Conservation (phyloP, 2,888 invertebrate genomes). For the Himalopsyche kuldschensis region DNA sequence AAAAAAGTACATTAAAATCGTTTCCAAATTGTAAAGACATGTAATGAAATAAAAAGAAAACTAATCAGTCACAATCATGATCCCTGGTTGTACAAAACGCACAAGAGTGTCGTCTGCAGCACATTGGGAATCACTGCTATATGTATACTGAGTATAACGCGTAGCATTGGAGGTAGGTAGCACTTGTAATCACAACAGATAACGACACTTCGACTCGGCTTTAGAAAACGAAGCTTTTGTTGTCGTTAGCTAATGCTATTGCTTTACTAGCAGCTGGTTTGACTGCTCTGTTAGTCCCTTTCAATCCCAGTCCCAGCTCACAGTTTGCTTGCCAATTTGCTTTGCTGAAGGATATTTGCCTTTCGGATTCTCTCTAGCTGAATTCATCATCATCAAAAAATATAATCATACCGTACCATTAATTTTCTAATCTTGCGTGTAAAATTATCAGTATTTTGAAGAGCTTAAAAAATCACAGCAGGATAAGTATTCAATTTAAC, state of each 20-base stretch:
- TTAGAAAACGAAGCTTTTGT: slow-evolving; percentile 27
- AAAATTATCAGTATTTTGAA: too few relatives aligned
- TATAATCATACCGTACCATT: too few relatives aligned
- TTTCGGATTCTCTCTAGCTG: not conserved
- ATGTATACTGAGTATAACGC: not conserved
- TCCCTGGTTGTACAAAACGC: too few relatives aligned
- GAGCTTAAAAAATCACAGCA: too few relatives aligned
- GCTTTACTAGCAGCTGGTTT: not conserved
- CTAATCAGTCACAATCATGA: too few relatives aligned
- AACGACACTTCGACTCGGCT: slow-evolving; percentile 22
- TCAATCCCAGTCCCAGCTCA: not conserved
- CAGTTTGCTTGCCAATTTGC: not conserved
- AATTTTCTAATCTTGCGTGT: too few relatives aligned
- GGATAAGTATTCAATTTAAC: too few relatives aligned
- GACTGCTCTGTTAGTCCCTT: not conserved
- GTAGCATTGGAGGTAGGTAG: not conserved
- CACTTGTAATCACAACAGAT: slow-evolving; percentile 24
- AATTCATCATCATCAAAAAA: too few relatives aligned
- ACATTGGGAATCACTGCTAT: not conserved
- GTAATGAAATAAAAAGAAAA: too few relatives aligned
- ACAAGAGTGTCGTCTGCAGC: too few relatives aligned
- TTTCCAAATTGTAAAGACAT: too few relatives aligned
- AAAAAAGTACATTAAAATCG: too few relatives aligned
- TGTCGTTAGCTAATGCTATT: slow-evolving; percentile 1
- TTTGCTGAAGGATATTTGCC: not conserved